Evolutionary conservation across 1,140 invertebrate species (phyloP), one percentile per base, ranked within the genome.

Genomic region (Drosophila pruinosa): DNA sequence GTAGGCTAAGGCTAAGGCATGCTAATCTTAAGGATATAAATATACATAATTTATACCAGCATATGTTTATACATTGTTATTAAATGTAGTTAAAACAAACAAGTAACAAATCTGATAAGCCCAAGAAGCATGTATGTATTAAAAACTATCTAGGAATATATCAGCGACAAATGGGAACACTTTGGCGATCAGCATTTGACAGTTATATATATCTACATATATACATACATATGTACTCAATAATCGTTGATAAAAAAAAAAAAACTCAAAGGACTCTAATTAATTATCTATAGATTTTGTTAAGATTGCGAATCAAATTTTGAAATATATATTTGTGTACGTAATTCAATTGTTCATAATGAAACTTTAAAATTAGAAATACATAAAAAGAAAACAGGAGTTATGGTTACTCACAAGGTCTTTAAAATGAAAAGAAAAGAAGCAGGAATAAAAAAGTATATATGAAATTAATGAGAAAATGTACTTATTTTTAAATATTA

Each of bases 31-130:
- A 59, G 57, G 17, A 19, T 50, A 39, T 21, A 52, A 28, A 31
- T 62, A 52, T 53, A 53, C 14, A 47, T 41, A 31, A 39, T 53
- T 50, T 50, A 24, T 50, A 50, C 47, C 26, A 50, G 22, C 19
- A 79, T 52, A 56, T 53, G 81, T 86, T 86, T 85, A 88, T 77
- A 86, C 78, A 86, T 78, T 86, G 81, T 86, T 86, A 81, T 68
- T 77, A 71, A 69, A 61, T 77, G 82, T 88, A 88, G 82, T 81
- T 88, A 86, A 81, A 78, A 48, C 76, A 81, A 78, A 53, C 54
- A 12, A 19, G 54, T 41, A 85, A 79, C 75, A 79, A 83, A 85
- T 85, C 80, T 85, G 38, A 73, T 58, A 21, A 57, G 31, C 48
- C 68, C 45, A 47, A 52, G 28, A 54, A 62, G 28, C 54, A 76